These are phyloP conservation scores for Drosophila burlai DNA, from an alignment of 1,140 invertebrate species.

Conservation along the genomic window DNA sequence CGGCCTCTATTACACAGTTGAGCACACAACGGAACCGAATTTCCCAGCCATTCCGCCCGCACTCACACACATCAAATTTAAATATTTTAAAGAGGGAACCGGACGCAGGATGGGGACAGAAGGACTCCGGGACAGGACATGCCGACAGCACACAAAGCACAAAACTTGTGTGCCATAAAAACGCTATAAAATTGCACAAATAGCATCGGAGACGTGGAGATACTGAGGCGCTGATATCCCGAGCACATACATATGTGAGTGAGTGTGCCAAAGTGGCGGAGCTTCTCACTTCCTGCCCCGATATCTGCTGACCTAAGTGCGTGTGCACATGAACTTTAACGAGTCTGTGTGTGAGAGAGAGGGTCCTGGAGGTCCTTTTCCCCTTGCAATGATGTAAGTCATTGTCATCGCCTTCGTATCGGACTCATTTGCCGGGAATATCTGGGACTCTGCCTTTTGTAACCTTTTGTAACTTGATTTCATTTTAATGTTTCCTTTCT, in stretches of 20 bases:
- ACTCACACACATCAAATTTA: slow-evolving; percentile 66
- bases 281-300: slow-evolving; percentile 28
- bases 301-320: slow-evolving; percentile 71
- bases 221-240: slow-evolving; percentile 35
- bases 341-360: slow-evolving; percentile 26
- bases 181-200: slow-evolving; percentile 79
- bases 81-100: slow-evolving; percentile 69
- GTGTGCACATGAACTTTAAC: slow-evolving; percentile 60
- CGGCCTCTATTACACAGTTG: slow-evolving; percentile 69
- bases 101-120: slow-evolving; percentile 9
- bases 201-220: slow-evolving; percentile 54
- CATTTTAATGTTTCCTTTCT: slow-evolving; percentile 56
- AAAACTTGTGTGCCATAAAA: slow-evolving; percentile 76
- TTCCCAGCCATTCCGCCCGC: slow-evolving; percentile 11
- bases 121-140: slow-evolving; percentile 19
- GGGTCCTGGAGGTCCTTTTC: slow-evolving; percentile 33
- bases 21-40: slow-evolving; percentile 53
- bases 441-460: slow-evolving; percentile 26
- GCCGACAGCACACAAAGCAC: slow-evolving; percentile 41
- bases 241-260: slow-evolving; percentile 50
- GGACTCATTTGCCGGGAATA: slow-evolving; percentile 51
- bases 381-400: slow-evolving; percentile 33
- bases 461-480: slow-evolving; percentile 64
- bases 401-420: slow-evolving; percentile 49
- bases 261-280: slow-evolving; percentile 30